Evolutionary conservation across 1,140 invertebrate species (phyloP).

Genomic region (Drosophila eugracilis): DNA sequence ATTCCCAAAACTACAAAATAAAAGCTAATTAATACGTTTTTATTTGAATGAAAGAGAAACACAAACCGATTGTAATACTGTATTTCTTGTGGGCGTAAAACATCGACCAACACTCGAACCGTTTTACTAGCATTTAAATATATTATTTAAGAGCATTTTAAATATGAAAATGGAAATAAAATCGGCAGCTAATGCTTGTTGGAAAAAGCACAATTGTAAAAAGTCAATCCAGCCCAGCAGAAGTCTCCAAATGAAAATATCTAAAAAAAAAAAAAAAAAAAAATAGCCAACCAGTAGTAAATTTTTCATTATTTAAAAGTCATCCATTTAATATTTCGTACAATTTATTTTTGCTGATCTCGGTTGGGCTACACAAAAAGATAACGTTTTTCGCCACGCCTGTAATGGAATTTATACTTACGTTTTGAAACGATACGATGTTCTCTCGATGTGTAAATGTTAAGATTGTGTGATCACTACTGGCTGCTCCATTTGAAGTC

Average conservation of each 20-base stretch:
- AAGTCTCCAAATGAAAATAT: constrained; percentile 29
- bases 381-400: constrained; percentile 6
- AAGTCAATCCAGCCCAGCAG: constrained; percentile 46
- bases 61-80: constrained; percentile 51
- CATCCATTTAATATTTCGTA: constrained; percentile 15
- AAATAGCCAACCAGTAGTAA: constrained; percentile 13
- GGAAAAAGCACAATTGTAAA: constrained; percentile 57
- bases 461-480: constrained; percentile 30
- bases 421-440: constrained; percentile 11
- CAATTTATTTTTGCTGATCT: constrained; percentile 23
- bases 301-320: constrained; percentile 23
- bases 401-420: constrained; percentile 31
- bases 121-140: constrained; percentile 65
- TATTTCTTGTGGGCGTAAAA: constrained; percentile 66
- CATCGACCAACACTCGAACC: constrained; percentile 54
- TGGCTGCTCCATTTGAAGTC: constrained; percentile 11
- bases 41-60: constrained; percentile 55
- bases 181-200: constrained; percentile 40
- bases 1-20: constrained; percentile 64
- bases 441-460: constrained; percentile 21
- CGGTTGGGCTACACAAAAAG: constrained; percentile 27
- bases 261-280: not conserved
- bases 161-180: constrained; percentile 54
- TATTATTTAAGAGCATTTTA: constrained; percentile 66
- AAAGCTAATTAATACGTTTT: constrained; percentile 65